Conservation (phyloP, 37 sponge, comb jelly and placozoan genomes). For the Amphimedon queenslandica region DNA sequence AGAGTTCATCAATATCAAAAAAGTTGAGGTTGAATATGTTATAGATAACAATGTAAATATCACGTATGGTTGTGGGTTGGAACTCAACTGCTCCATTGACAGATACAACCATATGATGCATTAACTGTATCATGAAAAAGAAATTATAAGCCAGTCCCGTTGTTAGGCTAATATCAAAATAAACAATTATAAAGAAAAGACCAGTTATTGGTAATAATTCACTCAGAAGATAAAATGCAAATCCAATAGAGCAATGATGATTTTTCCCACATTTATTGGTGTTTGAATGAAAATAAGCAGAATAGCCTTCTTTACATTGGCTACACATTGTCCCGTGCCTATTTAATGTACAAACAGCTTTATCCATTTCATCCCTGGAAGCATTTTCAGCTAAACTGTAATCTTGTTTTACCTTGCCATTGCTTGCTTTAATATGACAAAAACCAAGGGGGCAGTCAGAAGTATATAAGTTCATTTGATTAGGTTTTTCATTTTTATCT, state of each 20-base stretch:
- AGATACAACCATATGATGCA: neutral
- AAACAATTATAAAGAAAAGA: no score
- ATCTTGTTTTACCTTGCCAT: no score
- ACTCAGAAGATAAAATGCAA: neutral
- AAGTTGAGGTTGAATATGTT: neutral
- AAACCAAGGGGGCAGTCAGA: neutral
- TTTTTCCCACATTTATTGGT: no score
- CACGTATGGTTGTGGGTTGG: neutral
- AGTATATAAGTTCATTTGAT: neutral
- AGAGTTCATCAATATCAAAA: neutral
- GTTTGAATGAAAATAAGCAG: no score
- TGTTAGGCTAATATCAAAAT: no score
- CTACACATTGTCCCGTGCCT: neutral
- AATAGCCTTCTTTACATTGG: no score
- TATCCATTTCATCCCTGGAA: no score
- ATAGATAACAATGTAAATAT: no score
- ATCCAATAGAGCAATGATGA: neutral
- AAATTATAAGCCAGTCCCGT: no score
- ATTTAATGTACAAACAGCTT: no score
- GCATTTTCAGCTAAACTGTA: neutral
- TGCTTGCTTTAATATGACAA: neutral
- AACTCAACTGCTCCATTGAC: no score
- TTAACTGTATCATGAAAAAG: neutral
- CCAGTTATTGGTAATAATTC: no score
- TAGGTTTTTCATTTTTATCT: neutral